Base-by-base conservation (phyloP, 2,888 invertebrate species). In the Drosophila leonis region DNA sequence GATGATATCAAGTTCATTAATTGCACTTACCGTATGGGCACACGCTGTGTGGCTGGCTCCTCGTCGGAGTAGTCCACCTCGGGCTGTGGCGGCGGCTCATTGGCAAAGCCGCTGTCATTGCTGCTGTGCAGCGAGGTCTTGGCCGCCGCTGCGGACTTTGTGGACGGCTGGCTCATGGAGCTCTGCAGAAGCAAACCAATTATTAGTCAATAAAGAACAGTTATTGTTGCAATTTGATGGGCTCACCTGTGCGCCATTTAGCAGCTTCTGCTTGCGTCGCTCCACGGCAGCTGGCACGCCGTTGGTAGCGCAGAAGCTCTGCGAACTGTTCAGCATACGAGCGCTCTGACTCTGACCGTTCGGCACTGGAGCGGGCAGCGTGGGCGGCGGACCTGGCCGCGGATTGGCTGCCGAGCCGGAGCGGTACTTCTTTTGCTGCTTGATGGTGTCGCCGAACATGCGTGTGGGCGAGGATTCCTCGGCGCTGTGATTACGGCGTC, bases 31-130 rank as follows among this genome's bases (percentile, higher is more conserved):
- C 94, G 93, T 89, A 93, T 93, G 57, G 94, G 94, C 76, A 94
- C 92, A 86, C 94, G 94, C 94, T 89, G 94, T 29, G 95, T 78
- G 64, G 77, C 95, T 55, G 95, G 96, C 91, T 98, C 97, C 93
- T 97, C 97, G 91, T 98, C 97, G 59, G 97, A 97, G 93, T 98
- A 97, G 93, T 98, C 97, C 69, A 97, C 95, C 93, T 98, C 97
- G 27, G 98, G 98, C 90, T 97, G 97, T 31, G 96, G 96, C 5
- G 97, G 97, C 35, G 95, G 95, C 91, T 98, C 98, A 92, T 98
- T 97, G 90, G 97, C 97, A 93, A 98, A 98, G 18, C 98, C 98
- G 83, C 97, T 97, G 93, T 98, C 98, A 93, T 98, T 98, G 92
- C 97, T 97, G 93, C 97, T 97, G 93, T 98, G 97, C 81, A 98